A percentile compares a stretch with the other conserved stretches of the same genome.
Evolutionary conservation across 1,140 invertebrate genomes (phyloP).

Genomic region (Hycleus phaleratus): DNA sequence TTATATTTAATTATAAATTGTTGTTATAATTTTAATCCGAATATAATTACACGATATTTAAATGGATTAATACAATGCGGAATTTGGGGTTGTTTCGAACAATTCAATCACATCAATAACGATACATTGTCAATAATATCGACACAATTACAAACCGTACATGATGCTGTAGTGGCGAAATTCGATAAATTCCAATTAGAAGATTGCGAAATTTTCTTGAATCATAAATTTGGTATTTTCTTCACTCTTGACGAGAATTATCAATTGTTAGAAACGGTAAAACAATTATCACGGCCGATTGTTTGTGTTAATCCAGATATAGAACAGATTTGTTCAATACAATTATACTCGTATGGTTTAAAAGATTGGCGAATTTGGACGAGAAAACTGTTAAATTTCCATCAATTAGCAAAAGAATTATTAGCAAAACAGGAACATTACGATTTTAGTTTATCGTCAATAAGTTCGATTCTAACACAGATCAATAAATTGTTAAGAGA

Average conservation of each 20-base stretch:
- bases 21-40: conserved; percentile 85
- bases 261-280: conserved; percentile 83
- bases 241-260: conserved; percentile 94
- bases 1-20: conserved; percentile 88
- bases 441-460: conserved; percentile 83
- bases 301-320: conserved; percentile 83
- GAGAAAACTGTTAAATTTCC: conserved; percentile 88
- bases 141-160: conserved; percentile 80
- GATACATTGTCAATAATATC: conserved; percentile 81
- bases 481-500: conserved; percentile 76
- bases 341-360: conserved; percentile 86
- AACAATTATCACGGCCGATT: conserved; percentile 81
- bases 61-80: conserved; percentile 67
- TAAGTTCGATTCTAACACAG: conserved; percentile 84
- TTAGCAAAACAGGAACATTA: conserved; percentile 89
- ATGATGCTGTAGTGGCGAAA: conserved; percentile 69
- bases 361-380: conserved; percentile 76
- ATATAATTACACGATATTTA: conserved; percentile 77
- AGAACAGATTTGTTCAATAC: conserved; percentile 85
- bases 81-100: conserved; percentile 86
- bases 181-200: conserved; percentile 75
- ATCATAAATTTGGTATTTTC: conserved; percentile 81
- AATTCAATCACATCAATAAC: conserved; percentile 90
- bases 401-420: conserved; percentile 75
- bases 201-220: conserved; percentile 70